These are phyloP conservation scores for Gobionotothen gibberifrons DNA, from an alignment of 2,797 vertebrate genomes.

Conservation along the genomic window DNA sequence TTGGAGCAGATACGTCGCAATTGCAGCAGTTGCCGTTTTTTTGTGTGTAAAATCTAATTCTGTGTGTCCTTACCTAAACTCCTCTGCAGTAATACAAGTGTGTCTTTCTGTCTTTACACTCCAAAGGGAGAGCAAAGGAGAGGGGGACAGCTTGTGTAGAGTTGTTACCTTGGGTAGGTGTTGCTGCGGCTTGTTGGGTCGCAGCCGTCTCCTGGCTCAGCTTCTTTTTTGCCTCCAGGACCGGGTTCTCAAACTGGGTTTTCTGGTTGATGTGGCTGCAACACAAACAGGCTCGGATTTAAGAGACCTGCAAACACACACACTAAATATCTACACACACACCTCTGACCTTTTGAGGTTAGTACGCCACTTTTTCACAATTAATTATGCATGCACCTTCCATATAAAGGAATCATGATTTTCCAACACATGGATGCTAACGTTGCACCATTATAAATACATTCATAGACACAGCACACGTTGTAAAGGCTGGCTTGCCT, in stretches of 20 bases:
- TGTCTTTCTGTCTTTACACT: background rate
- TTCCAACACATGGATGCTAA: slow-evolving; percentile 39
- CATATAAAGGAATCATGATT: slow-evolving; percentile 43
- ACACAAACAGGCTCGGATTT: slow-evolving; percentile 43
- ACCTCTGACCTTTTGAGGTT: slow-evolving; percentile 38
- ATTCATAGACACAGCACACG: slow-evolving; percentile 45
- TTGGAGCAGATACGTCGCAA: slow-evolving; percentile 7
- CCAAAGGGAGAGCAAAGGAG: background rate
- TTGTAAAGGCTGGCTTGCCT: slow-evolving; percentile 24
- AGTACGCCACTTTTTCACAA: slow-evolving; percentile 44
- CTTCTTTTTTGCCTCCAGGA: slow-evolving; percentile 96
- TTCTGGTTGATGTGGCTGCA: slow-evolving; percentile 96
- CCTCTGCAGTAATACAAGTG: background rate
- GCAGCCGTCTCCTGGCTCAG: slow-evolving; percentile 76
- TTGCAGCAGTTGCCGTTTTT: background rate
- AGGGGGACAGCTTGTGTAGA: background rate
- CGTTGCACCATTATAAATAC: slow-evolving; percentile 47
- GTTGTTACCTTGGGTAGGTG: slow-evolving; percentile 77
- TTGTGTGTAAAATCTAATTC: background rate
- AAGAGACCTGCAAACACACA: slow-evolving; percentile 2
- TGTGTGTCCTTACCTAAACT: slow-evolving; percentile 19
- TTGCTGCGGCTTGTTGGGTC: slow-evolving; percentile 75
- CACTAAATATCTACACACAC: background rate
- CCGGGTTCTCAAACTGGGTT: slow-evolving; percentile 99
- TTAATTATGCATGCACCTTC: slow-evolving; percentile 61